Base-by-base conservation (phyloP, 2,888 invertebrate genomes). In the Eumacrocentrus americanus region DNA sequence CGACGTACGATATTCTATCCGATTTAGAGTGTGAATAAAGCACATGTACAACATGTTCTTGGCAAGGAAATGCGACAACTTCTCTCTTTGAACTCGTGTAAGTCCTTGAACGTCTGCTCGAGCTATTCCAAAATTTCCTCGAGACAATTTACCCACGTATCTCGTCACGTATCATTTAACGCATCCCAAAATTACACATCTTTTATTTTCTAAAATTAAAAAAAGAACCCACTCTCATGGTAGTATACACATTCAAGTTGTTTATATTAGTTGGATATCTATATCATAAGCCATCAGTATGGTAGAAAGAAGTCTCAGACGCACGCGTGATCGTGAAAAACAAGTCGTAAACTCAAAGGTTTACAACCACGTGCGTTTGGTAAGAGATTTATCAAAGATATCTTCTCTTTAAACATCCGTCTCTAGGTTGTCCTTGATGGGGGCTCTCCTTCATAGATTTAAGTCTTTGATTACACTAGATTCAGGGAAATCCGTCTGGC, bases 51-150 rank as follows among this genome's bases (percentile, higher is more conserved):
- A 29, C 29, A 29, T 6, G 29, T 29, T 29, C 29, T 29, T 29
- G 29, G 29, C 29, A 29, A 29, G 9, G 5, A 29, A 4, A 29
- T 29, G 9, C 29, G 29, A n/a, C n/a, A n/a, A n/a, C n/a, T 42
- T 44, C 23, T 25, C 42, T 14, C 42, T 54, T 29, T 54, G 54
- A 54, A 54, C 54, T 54, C 35, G 20, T 14, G 25, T 20, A 54
- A 29, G 58, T 57, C 66, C 66, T 66, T 64, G 66, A 66, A 60
- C 55, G 64, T 62, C 64, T 64, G 62, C 50, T 55, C 50, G 35
- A 48, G 37, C 40, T 54, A 29, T 54, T 54, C 44, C 44, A 54
- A 54, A 54, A 54, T 42, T 29, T 7, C 9, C 29, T 29, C 29
- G 9, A 29, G 29, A 6, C 29, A 29, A 29, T 29, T 29, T 29